Evolutionary conservation across 2,113 vertebrate species (phyloP).

Genomic region (Larimichthys polyactis): DNA sequence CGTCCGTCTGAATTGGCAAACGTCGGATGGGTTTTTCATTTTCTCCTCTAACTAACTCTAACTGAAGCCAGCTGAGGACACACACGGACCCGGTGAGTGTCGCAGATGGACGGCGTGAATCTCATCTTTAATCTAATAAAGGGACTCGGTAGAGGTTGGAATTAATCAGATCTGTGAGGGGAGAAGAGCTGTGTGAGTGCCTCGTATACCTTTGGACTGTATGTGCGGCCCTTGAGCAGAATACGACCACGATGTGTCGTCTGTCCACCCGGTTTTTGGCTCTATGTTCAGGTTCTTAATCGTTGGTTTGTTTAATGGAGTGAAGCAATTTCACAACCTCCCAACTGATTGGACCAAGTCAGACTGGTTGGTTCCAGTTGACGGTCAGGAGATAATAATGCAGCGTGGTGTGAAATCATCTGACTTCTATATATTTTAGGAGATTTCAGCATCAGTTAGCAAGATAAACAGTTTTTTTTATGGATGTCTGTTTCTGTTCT

Average conservation of each 20-base stretch:
- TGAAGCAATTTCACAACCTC: background rate
- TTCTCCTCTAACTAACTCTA: constrained; percentile 28
- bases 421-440: too few relatives aligned
- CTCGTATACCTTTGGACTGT: background rate
- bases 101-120: constrained; percentile 34
- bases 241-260: background rate
- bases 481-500: too few relatives aligned
- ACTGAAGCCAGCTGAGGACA: constrained; percentile 64
- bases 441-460: too few relatives aligned
- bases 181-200: background rate
- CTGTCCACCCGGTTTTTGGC: background rate
- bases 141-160: constrained; percentile 42
- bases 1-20: constrained; percentile 20
- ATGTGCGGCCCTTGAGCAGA: background rate
- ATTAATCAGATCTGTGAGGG: constrained; percentile 53
- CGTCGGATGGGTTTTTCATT: constrained; percentile 44
- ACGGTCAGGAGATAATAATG: too few relatives aligned
- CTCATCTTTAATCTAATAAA: constrained; percentile 67
- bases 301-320: background rate
- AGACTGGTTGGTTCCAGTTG: too few relatives aligned
- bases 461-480: too few relatives aligned
- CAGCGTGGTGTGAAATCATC: too few relatives aligned
- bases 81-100: constrained; percentile 27
- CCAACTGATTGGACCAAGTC: background rate
- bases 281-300: background rate